A percentile compares a stretch with the other conserved stretches of the same genome.
These are phyloP conservation scores for Neodiprion virginianus DNA, from an alignment of 1,140 invertebrate genomes.

Conservation along the genomic window DNA sequence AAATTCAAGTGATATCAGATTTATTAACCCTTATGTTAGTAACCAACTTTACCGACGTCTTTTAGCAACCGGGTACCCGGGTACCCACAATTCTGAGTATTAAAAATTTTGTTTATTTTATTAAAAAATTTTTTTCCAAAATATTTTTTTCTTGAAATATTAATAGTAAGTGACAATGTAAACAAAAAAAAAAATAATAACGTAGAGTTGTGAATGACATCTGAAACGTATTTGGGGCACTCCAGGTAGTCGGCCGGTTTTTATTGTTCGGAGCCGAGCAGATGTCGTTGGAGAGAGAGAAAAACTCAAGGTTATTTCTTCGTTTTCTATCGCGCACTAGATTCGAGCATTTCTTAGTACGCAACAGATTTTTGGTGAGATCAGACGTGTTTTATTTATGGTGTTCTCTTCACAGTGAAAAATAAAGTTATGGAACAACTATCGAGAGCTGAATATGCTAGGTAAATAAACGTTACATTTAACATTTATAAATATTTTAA, in stretches of 20 bases:
- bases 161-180: neutral
- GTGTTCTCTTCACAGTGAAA: too few species aligned
- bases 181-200: neutral
- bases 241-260: constrained; percentile 3
- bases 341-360: too few species aligned
- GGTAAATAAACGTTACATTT: too few species aligned
- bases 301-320: too few species aligned
- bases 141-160: neutral
- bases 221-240: neutral
- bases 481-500: too few species aligned
- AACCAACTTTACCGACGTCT: constrained; percentile 12
- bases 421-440: too few species aligned
- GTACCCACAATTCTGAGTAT: neutral
- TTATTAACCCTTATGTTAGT: constrained; percentile 10
- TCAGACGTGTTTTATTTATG: too few species aligned
- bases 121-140: constrained; percentile 2
- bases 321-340: too few species aligned
- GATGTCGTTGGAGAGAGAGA: too few species aligned
- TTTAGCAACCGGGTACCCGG: constrained; percentile 10
- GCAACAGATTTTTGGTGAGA: too few species aligned
- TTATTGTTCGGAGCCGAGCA: neutral
- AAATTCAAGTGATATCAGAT: too few species aligned
- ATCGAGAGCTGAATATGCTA: too few species aligned
- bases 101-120: neutral
- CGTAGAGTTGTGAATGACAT: neutral